These are phyloP conservation scores for Petaurus breviceps DNA, from an alignment of 2,113 vertebrate genomes.

Conservation along the genomic window DNA sequence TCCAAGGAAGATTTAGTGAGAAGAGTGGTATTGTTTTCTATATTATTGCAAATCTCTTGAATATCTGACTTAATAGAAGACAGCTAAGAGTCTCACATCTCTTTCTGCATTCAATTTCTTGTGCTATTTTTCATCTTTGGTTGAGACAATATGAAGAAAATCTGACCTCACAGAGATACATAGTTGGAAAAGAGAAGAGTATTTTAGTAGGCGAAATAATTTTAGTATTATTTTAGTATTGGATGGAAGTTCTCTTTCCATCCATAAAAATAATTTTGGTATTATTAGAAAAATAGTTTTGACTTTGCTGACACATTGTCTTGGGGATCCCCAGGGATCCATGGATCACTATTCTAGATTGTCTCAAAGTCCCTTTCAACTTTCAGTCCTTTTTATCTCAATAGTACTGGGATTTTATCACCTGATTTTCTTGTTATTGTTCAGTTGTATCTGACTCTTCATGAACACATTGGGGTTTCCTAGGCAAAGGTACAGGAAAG, in stretches of 20 bases:
- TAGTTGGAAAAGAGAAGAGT: neutral
- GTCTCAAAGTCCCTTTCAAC: neutral
- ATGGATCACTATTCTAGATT: neutral
- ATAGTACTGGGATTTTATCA: neutral
- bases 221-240: too few species aligned
- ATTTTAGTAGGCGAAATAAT: neutral
- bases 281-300: neutral
- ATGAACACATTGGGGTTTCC: neutral
- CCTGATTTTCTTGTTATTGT: neutral
- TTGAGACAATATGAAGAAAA: neutral
- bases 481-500: neutral
- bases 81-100: neutral
- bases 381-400: neutral
- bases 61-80: neutral
- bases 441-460: neutral
- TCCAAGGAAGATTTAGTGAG: neutral
- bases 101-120: neutral
- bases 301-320: neutral
- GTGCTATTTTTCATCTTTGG: neutral
- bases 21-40: neutral
- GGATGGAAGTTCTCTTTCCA: too few species aligned
- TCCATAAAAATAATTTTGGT: too few species aligned
- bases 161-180: neutral
- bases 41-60: neutral
- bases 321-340: neutral